Conservation (phyloP, 2,888 invertebrate species). For the Beris chalybata region DNA sequence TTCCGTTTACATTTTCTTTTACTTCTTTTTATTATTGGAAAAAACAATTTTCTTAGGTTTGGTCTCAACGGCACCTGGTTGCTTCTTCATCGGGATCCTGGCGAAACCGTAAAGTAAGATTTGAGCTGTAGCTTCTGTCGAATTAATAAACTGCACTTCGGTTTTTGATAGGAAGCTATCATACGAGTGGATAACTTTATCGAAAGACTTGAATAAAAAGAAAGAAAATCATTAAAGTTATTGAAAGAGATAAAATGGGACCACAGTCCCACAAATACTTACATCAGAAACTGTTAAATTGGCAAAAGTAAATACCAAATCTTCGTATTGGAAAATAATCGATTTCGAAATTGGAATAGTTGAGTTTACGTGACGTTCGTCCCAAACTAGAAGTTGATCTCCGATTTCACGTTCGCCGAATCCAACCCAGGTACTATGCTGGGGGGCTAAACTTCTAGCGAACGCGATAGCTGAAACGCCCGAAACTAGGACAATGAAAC, state of each 20-base stretch:
- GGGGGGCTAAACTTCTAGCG: background rate
- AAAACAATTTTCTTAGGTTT: slow-evolving; percentile 30
- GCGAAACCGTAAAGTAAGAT: slow-evolving; percentile 33
- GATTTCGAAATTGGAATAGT: slow-evolving; percentile 22
- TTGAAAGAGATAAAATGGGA: background rate
- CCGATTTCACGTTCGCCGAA: slow-evolving; percentile 32
- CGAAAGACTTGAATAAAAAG: slow-evolving; percentile 22
- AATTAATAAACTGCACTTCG: slow-evolving; percentile 32
- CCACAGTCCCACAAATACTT: slow-evolving; percentile 13
- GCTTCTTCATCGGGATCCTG: slow-evolving; percentile 18
- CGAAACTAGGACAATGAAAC: background rate
- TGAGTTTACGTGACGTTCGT: slow-evolving; percentile 28
- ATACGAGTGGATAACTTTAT: slow-evolving; percentile 32
- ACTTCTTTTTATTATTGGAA: slow-evolving; percentile 26
- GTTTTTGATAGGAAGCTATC: slow-evolving; percentile 31
- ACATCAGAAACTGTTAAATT: slow-evolving; percentile 32
- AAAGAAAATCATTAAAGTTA: background rate
- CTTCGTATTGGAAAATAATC: slow-evolving; percentile 30
- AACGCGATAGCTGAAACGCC: no score
- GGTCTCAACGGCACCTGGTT: slow-evolving; percentile 1
- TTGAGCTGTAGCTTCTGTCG: slow-evolving; percentile 26
- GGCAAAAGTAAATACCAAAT: slow-evolving; percentile 33
- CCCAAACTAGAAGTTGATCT: slow-evolving; percentile 28
- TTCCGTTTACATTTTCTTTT: no score
- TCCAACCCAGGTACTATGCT: slow-evolving; percentile 27